A percentile compares a stretch with the other conserved stretches of the same genome.
Conservation (phyloP, 1,140 invertebrate species). For the Bactericera cockerelli region DNA sequence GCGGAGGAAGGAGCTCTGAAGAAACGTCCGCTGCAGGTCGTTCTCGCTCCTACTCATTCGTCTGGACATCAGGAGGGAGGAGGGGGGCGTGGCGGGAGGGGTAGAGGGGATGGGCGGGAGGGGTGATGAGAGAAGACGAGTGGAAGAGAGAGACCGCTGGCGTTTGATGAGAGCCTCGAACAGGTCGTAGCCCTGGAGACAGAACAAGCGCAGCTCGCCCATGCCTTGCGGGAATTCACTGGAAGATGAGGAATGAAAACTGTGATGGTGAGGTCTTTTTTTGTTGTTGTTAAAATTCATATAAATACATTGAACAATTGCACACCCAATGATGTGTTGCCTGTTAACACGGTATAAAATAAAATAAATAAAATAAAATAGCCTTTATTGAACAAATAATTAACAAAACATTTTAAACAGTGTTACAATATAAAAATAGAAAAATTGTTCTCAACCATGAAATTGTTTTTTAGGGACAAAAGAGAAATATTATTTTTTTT, state of each 20-base stretch:
- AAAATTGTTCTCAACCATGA: too few species aligned
- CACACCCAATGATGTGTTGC: too few species aligned
- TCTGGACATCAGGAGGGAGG: constrained; percentile 22
- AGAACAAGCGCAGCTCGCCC: constrained; percentile 35
- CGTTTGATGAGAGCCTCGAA: not conserved
- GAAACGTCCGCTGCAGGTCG: constrained; percentile 27
- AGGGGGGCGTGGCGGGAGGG: not conserved
- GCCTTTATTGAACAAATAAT: too few species aligned
- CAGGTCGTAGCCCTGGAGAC: constrained; percentile 27
- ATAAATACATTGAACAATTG: too few species aligned
- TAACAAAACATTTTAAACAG: too few species aligned
- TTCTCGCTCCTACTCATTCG: constrained; percentile 36
- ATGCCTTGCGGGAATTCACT: constrained; percentile 33
- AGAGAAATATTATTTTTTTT: too few species aligned
- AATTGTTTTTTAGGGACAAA: too few species aligned
- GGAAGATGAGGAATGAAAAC: constrained; percentile 9
- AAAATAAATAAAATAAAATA: too few species aligned
- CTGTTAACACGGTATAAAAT: too few species aligned
- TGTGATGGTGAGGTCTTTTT: constrained; percentile 14
- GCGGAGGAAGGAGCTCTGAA: constrained; percentile 13
- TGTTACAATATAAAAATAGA: too few species aligned
- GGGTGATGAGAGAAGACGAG: constrained; percentile 13
- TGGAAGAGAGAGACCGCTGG: not conserved
- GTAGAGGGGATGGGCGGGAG: constrained; percentile 13
- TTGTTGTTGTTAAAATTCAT: too few species aligned